Conservation (phyloP, 2,797 vertebrate species). For the Spinibarbus caldwelli region DNA sequence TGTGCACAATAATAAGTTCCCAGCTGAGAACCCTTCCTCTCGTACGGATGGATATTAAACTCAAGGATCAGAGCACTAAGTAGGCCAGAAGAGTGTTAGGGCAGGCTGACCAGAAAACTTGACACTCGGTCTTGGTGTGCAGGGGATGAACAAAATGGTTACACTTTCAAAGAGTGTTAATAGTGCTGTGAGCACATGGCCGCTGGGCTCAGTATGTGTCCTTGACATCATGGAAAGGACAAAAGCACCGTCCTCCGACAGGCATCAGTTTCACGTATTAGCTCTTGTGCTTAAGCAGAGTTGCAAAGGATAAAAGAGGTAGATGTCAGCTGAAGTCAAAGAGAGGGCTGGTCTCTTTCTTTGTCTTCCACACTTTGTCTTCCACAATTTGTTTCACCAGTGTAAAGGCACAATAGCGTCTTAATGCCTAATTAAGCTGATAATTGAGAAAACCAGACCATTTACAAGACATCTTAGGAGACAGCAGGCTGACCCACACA, state of each 20-base stretch:
- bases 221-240: constrained; percentile 28
- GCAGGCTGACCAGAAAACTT: constrained; percentile 26
- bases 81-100: constrained; percentile 40
- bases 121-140: constrained; percentile 12
- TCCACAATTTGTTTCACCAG: constrained; percentile 20
- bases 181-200: constrained; percentile 20
- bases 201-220: constrained; percentile 2
- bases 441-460: constrained; percentile 43
- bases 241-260: neutral
- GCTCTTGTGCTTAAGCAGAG: neutral
- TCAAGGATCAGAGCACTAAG: constrained; percentile 16
- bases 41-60: neutral
- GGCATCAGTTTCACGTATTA: neutral
- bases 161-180: constrained; percentile 42
- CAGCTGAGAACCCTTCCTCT: constrained; percentile 6
- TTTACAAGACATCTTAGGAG: constrained; percentile 9
- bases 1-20: constrained; percentile 20
- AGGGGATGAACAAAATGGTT: constrained; percentile 10
- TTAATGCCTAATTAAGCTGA: constrained; percentile 47
- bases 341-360: neutral
- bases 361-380: too few relatives aligned
- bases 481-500: constrained; percentile 15
- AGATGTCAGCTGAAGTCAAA: constrained; percentile 68
- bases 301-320: constrained; percentile 67
- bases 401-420: constrained; percentile 15